Base-by-base conservation (phyloP, 2,113 vertebrate species). In the Cinclus mexicanus region DNA sequence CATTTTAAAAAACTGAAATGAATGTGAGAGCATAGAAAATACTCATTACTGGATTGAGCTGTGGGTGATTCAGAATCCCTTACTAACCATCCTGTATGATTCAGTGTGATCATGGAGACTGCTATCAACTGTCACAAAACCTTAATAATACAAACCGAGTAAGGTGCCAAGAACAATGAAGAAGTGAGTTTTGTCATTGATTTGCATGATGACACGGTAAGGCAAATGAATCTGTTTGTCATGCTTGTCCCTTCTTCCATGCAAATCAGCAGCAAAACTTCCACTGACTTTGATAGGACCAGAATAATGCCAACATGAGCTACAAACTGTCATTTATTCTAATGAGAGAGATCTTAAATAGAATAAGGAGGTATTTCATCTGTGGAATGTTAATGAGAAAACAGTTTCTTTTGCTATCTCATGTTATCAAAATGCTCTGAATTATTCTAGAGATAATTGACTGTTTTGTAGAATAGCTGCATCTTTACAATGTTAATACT, bases 311-410 rank as follows among this genome's bases (percentile, higher is more conserved):
- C 68, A 87, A 55, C 87, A 89, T 44, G 92, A 97, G 91, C 88
- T 96, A 95, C 91, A 96, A 96, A 87, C 93, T 97, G 95, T 97
- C 84, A 94, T 84, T 97, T 97, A 96, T 95, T 97, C 69, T 95
- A 82, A 89, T 15, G 69, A 96, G 87, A 70, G 39, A 94, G 77
- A 85, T 93, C 87, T 90, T 90, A 84, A 94, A 87, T 86, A 69
- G 89, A 60, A 60, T 87, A 91, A 86, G 44, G 95, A 74, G 31
- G 59, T 89, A 86, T 94, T 97, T 89, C 21, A 91, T 89, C 85
- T 94, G 77, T 71, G 83, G 84, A 95, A 90, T 95, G 91, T 57
- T 85, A 94, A 83, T 95, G 87, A 94, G 47, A 87, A 92, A 93
- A 67, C 67, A 33, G 42, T 87, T 97, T 87, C 22, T 52, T 87